Conservation (phyloP, 2,797 vertebrate genomes). For the Lemur catta region DNA sequence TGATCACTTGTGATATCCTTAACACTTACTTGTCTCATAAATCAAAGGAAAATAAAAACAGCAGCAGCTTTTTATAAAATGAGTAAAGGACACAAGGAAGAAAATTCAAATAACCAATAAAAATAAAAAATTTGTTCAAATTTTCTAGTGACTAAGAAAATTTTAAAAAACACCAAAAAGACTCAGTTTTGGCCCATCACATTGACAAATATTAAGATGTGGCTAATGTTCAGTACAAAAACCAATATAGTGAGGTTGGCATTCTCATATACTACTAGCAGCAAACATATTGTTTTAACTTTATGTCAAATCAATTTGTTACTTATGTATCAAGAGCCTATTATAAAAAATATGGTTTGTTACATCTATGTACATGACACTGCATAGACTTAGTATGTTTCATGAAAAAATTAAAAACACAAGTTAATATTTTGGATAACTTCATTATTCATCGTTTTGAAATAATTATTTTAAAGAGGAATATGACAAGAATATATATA, state of each 20-base stretch:
- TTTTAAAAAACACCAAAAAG: neutral
- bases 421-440: neutral
- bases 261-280: neutral
- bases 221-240: neutral
- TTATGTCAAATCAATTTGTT: neutral
- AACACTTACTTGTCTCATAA: neutral
- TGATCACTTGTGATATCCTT: neutral
- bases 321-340: neutral
- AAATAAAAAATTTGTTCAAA: neutral
- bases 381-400: neutral
- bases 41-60: neutral
- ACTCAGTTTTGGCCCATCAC: neutral
- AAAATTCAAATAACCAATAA: neutral
- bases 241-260: neutral
- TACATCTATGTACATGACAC: neutral
- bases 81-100: neutral
- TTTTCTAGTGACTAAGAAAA: neutral
- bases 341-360: neutral
- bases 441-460: neutral
- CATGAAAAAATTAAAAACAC: neutral
- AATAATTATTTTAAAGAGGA: neutral
- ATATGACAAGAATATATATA: neutral
- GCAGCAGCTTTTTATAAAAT: neutral
- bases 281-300: neutral
- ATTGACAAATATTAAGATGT: neutral